Conservation (phyloP, 53 echinoderm and acorn worm genomes). For the Luidia sarsii region DNA sequence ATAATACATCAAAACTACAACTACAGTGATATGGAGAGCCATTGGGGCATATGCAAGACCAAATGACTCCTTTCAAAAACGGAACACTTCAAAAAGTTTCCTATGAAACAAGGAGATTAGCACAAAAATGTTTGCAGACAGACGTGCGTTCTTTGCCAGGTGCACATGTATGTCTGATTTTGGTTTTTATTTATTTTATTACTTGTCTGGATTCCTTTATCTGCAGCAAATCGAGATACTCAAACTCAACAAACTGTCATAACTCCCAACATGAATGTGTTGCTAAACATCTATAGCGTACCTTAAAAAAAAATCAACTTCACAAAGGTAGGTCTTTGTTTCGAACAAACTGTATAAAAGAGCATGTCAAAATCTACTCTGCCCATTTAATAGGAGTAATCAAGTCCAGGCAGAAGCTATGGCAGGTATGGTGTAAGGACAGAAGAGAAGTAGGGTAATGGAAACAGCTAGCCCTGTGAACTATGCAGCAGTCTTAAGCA, state of each 20-base stretch:
- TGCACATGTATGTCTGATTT: too few species aligned
- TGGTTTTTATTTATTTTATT: too few species aligned
- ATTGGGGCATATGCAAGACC: slow-evolving; percentile 28
- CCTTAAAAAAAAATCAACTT: neutral
- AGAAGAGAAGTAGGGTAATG: too few species aligned
- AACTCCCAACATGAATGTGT: neutral
- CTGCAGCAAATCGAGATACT: too few species aligned
- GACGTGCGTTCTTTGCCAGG: too few species aligned
- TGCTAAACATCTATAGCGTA: neutral
- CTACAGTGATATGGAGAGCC: slow-evolving; percentile 28
- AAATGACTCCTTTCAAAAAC: neutral
- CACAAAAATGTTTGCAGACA: too few species aligned
- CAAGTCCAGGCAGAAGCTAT: neutral
- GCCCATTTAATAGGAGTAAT: neutral
- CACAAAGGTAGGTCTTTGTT: neutral
- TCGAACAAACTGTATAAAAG: slow-evolving; percentile 2
- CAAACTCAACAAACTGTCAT: too few species aligned
- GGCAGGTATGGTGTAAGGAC: too few species aligned
- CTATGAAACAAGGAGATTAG: neutral
- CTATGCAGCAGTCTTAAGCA: too few species aligned
- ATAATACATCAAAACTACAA: slow-evolving; percentile 28
- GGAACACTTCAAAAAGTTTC: neutral
- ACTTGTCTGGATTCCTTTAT: too few species aligned
- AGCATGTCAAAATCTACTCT: neutral
- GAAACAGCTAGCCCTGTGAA: too few species aligned